A percentile compares a stretch with the other conserved stretches of the same genome.
These are phyloP conservation scores for Paratilapia polleni DNA, from an alignment of 2,113 vertebrate genomes.

Conservation along the genomic window DNA sequence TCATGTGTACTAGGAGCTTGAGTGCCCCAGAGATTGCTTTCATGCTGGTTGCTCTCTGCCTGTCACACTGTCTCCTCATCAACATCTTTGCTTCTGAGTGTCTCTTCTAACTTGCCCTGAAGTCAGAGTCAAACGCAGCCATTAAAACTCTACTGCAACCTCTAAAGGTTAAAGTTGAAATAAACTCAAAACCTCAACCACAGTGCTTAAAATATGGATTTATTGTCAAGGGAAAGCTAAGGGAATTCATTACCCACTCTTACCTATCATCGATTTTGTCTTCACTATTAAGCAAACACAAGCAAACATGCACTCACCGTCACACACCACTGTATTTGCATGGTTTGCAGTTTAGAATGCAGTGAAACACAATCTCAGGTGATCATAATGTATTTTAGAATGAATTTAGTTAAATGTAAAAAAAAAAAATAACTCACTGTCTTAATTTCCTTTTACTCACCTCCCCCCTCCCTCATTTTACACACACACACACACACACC, in stretches of 20 bases:
- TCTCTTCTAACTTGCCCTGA: slow-evolving; percentile 16
- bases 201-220: neutral
- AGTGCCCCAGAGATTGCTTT: slow-evolving; percentile 35
- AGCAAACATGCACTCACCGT: neutral
- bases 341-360: neutral
- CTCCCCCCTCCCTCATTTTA: neutral
- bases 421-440: slow-evolving; percentile 31
- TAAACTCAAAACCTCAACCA: neutral
- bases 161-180: slow-evolving; percentile 18
- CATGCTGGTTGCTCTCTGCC: slow-evolving; percentile 19
- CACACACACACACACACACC: neutral
- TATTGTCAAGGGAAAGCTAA: neutral
- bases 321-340: neutral
- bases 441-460: neutral
- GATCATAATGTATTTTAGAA: slow-evolving; percentile 27
- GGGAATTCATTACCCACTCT: slow-evolving; percentile 23
- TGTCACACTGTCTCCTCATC: slow-evolving; percentile 49
- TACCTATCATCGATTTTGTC: slow-evolving; percentile 10
- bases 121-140: slow-evolving; percentile 27
- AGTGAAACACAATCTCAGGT: slow-evolving; percentile 3
- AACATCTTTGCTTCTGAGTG: slow-evolving; percentile 12
- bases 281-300: neutral
- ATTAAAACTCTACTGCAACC: neutral
- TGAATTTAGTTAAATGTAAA: slow-evolving; percentile 6
- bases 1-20: slow-evolving; percentile 28